Base-by-base conservation (phyloP, 2,888 invertebrate species). In the Apamea crenata region DNA sequence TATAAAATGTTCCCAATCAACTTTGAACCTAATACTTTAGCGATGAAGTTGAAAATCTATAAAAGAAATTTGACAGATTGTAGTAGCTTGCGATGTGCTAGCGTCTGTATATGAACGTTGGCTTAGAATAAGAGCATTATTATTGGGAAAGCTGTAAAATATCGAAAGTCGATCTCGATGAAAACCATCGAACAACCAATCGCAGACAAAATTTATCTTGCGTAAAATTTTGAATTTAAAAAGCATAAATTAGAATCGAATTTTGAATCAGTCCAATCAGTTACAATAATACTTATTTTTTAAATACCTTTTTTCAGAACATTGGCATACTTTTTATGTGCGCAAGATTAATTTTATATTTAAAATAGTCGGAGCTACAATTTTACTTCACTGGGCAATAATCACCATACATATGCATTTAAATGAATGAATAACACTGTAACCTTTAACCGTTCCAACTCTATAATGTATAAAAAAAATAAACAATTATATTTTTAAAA, bases 271-370 rank as follows among this genome's bases (percentile, higher is more conserved):
- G 93, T 94, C 93, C 92, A 91, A 92, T 91, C 79, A 82, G 86
- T 93, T 93, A 90, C 92, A 88, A 90, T 93, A 94, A 93, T 94
- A 94, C 93, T 93, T 87, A 87, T 78, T 86, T 25, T 81, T 82
- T 72, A 87, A 89, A 88, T 91, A 88, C 87, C 86, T 65, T 82
- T 82, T 66, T 84, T 75, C 66, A 78, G 70, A 80, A 85, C 67
- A 87, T 90, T 91, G 86, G 89, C 89, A 47, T 66, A 4, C 32
- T 82, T 29, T 81, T 81, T 44, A 84, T 79, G 73, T 83, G 75
- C 69, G 78, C 56, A 44, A 61, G 10, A 67, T 66, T 70, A 36
- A 0, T 72, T 66, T 80, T 25, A 32, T 8, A 40, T 14, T 36
- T 56, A 36, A 59, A 59, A n/a, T 36, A 70, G 16, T 25, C 8